Evolutionary conservation across 2,797 vertebrate species (phyloP), one percentile per base, ranked within the genome.

Genomic region (Phrynocephalus forsythii): DNA sequence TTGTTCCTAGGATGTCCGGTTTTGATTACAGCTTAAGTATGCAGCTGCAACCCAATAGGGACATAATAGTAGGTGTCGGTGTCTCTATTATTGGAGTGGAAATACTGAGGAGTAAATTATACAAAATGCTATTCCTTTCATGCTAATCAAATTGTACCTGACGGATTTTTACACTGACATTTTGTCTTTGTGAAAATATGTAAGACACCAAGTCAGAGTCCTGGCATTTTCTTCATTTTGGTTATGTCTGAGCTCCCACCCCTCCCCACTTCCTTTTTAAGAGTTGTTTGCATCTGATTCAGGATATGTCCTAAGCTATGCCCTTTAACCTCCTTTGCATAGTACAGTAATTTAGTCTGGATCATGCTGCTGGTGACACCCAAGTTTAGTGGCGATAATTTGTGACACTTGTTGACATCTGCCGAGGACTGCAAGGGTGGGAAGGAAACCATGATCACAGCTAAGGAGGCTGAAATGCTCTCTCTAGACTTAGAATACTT

Each of bases 21-120:
- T 88, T 88, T 75, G 78, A 82, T 88, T 88, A 88, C 83, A 85
- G 78, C 24, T 88, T 88, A 75, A 68, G 56, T 67, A 60, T 67
- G 69, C n/a, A 68, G 83, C 82, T 83, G 33, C 56, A 44, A 66
- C 83, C 79, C 71, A 85, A 56, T 85, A 85, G 44, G 67, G 81
- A 63, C 24, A 68, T 85, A 88, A 85, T 88, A 56, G 76, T 85
- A 82, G 78, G 69, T 85, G 22, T 85, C 75, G 11, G 22, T 81
- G 48, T 76, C 87, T 68, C 56, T 85, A 24, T 56, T 56, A 30
- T 85, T 85, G 76, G 24, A 85, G 67, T 69, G 69, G 50, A n/a
- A 68, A 81, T 81, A 71, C 69, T 81, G 48, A 82, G 67, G 76
- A 76, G 22, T 84, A 81, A 75, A 76, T 56, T 67, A 10, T 67